A percentile compares a stretch with the other conserved stretches of the same genome.
Evolutionary conservation across 2,113 vertebrate species (phyloP).

Genomic region (Muscicapa adusta): DNA sequence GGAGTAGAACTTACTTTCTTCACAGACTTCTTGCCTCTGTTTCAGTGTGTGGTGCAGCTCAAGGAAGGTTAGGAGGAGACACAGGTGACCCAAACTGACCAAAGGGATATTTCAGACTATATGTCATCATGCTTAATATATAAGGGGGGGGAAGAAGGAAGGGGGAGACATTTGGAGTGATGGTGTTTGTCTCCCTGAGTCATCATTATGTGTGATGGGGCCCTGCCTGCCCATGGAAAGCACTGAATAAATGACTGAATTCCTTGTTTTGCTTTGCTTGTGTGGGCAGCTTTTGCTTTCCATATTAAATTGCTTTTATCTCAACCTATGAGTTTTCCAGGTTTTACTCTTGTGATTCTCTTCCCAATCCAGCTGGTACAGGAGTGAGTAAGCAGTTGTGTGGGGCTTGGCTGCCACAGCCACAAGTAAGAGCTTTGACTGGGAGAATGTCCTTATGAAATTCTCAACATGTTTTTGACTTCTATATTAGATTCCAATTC

Average conservation of each 20-base stretch:
- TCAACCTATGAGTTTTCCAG: not conserved
- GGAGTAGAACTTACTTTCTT: not conserved
- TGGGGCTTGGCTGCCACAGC: not conserved
- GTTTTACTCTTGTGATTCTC: not conserved
- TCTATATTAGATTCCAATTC: not conserved
- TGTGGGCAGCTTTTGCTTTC: not conserved
- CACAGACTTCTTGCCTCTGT: not conserved
- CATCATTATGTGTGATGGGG: no score
- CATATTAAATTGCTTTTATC: not conserved
- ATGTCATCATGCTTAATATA: not conserved
- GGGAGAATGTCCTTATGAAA: not conserved
- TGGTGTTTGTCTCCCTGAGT: not conserved
- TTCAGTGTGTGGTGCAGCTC: not conserved
- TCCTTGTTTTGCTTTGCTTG: not conserved
- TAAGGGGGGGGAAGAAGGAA: not conserved
- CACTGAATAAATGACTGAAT: not conserved
- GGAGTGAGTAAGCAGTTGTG: not conserved
- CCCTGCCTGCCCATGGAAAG: no score
- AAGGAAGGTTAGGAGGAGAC: not conserved
- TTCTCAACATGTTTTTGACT: not conserved
- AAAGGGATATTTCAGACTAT: not conserved
- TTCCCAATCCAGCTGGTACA: accelerated
- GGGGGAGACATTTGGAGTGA: not conserved
- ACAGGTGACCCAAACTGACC: not conserved
- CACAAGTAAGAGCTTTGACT: not conserved